Base-by-base conservation (phyloP, 2,888 invertebrate genomes). In the Lycophotia porphyrea region DNA sequence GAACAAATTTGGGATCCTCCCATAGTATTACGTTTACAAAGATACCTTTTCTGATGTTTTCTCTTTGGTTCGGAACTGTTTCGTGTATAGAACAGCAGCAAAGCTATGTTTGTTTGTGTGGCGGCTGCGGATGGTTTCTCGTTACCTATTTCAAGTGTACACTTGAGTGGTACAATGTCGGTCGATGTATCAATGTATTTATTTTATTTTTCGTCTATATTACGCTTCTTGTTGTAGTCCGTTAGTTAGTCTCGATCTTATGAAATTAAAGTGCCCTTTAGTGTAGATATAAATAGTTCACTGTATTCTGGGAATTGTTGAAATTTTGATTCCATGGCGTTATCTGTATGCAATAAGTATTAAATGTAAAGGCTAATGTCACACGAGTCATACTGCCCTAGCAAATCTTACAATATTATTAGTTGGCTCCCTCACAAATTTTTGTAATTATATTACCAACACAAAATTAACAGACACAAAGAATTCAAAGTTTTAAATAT, bases 211-310 rank as follows among this genome's bases (percentile, higher is more conserved):
- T 88, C 84, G 83, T 89, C 86, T 87, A 83, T 92, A 90, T 85
- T 94, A 95, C 94, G 94, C 95, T 95, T 95, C 91, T 91, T 91
- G 91, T 90, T 91, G 88, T 94, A 94, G 92, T 93, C 91, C 88
- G 90, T 89, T 92, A 92, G 90, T 92, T 90, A 91, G 89, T 91
- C 88, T 91, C 87, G 90, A 88, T 91, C 87, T 89, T 90, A 87
- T 89, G 89, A 88, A 88, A 84, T 82, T 81, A 88, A 87, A 84
- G 93, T 93, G 93, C 93, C 93, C 93, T 88, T 92, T 89, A 91
- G 92, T 93, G 94, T 92, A 90, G 89, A 74, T 86, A 74, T 83
- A 85, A 83, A 84, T 80, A 81, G 87, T 84, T 83, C 77, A 82
- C 71, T 83, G 60, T 82, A 64, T 73, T 82, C 78, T 84, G 80